Evolutionary conservation across 2,113 vertebrate genomes (phyloP).

Genomic region (Gavia stellata): DNA sequence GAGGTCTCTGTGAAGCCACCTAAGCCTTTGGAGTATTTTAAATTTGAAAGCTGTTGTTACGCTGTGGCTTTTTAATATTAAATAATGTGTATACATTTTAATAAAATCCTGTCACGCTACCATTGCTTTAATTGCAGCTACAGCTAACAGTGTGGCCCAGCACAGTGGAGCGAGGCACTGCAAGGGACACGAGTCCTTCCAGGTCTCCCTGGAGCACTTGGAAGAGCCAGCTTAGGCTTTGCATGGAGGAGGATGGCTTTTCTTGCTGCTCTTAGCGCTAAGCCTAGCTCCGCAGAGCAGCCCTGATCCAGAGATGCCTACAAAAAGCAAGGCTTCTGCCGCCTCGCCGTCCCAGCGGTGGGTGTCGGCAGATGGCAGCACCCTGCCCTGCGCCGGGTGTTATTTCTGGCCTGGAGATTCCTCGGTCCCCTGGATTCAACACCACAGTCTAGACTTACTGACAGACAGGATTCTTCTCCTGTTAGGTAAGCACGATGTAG

Average conservation of each 20-base stretch:
- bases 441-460: constrained; percentile 66
- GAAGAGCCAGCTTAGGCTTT: neutral
- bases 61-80: neutral
- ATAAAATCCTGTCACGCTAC: neutral
- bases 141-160: fast-evolving
- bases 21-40: neutral
- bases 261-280: neutral
- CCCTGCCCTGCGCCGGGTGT: neutral
- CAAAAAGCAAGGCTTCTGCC: no score
- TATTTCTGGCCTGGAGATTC: neutral
- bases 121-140: neutral
- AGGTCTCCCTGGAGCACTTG: neutral
- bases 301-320: fast-evolving
- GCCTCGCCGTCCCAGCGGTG: fast-evolving
- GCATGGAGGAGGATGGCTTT: neutral
- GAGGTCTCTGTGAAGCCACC: neutral
- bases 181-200: fast-evolving
- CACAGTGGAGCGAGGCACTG: fast-evolving
- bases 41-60: neutral
- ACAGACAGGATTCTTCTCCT: constrained; percentile 54
- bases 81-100: neutral
- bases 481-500: constrained; percentile 56
- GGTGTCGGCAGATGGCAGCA: constrained; percentile 36
- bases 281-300: neutral
- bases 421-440: neutral